Evolutionary conservation across 2,888 invertebrate species (phyloP).

Genomic region (Carabus problematicus): DNA sequence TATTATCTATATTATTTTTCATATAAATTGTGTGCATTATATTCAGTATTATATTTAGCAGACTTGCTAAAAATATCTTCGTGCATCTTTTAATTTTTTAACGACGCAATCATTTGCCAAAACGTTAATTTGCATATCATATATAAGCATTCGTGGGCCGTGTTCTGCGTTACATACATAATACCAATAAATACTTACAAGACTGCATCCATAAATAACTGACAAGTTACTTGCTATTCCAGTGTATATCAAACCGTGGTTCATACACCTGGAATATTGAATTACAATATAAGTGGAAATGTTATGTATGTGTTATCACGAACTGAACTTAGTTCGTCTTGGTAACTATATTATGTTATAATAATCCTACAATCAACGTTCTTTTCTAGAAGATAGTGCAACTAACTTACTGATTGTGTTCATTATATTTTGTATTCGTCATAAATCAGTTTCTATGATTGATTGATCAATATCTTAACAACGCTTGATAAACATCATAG

Average conservation of each 20-base stretch:
- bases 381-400: too few relatives aligned
- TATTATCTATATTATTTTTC: too few relatives aligned
- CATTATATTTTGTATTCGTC: neutral
- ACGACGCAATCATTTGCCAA: conserved; percentile 14
- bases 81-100: conserved; percentile 9
- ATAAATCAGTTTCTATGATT: neutral
- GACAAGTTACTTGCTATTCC: conserved; percentile 14
- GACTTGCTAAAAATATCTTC: conserved; percentile 26
- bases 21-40: neutral
- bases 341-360: too few relatives aligned
- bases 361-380: too few relatives aligned
- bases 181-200: conserved; percentile 28
- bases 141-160: conserved; percentile 18
- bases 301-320: too few relatives aligned
- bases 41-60: conserved; percentile 21
- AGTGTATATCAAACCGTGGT: neutral
- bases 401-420: too few relatives aligned
- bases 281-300: too few relatives aligned
- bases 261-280: too few relatives aligned
- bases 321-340: too few relatives aligned
- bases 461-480: conserved; percentile 5
- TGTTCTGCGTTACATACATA: conserved; percentile 20
- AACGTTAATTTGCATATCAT: conserved; percentile 22
- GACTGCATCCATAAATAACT: conserved; percentile 22
- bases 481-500: neutral